Base-by-base conservation (phyloP, 2,888 invertebrate species). In the Drosophila quasianomalipes region DNA sequence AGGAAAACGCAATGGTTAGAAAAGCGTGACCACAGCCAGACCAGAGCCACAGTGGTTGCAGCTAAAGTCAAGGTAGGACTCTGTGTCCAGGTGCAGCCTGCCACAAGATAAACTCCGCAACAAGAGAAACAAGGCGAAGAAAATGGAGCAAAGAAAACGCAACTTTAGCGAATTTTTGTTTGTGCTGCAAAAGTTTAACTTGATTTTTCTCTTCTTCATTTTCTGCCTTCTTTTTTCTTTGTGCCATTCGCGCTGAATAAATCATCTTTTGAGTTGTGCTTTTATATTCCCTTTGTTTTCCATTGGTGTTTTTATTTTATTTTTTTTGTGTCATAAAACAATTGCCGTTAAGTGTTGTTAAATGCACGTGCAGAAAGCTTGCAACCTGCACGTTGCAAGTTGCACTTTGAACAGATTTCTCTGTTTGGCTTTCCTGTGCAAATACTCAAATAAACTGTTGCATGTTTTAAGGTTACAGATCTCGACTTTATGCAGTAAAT, bases 1-100 rank as follows among this genome's bases (percentile, higher is more conserved):
- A 86, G 81, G 76, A 89, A 83, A 87, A 74, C 87, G 90, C 86
- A 87, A 73, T 86, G 90, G 86, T 87, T 89, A 89, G 91, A 90
- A 90, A 82, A 86, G 87, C 91, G 89, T 81, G 89, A 83, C 90
- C 86, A 73, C 84, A 85, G 74, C 66, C 31, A 35, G 71, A 44
- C 66, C 31, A 39, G 71, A 49, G 55, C 70, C 54, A 70, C 65
- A 51, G 49, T 63, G 65, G 54, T 39, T 39, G 55, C 19, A 61
- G 67, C 52, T 64, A 31, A 67, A 73, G 60, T 79, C 69, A 65
- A 79, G 79, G 67, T 64, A 63, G 68, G 22, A 57, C 33, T 37
- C 57, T 53, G 61, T 26, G 58, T 52, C 31, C 79, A 76, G 79
- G 80, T 70, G 66, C 80, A 80, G 52, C 51, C 65, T 70, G 81